Evolutionary conservation across 2,113 vertebrate genomes (phyloP), one percentile per base, ranked within the genome.

Genomic region (Chamaetylas fuelleborni): DNA sequence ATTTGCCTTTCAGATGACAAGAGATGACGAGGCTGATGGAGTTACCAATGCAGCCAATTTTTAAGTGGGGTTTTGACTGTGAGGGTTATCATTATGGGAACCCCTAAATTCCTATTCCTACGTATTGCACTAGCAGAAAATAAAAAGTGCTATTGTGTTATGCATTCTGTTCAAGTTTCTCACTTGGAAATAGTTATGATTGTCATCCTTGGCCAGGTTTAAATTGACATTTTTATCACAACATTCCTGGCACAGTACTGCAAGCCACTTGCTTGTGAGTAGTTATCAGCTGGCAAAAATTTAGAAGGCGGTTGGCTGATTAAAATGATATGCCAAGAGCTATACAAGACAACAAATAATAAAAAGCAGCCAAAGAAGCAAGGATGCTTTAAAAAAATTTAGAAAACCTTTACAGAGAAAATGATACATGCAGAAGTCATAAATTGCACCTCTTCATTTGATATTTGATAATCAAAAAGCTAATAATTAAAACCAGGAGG

Each of bases 401-500:
- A 60, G n/a, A 36, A 67, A 48, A 14, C 53, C 12, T 96, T 91
- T 80, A 18, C 42, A 78, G 45, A 72, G 64, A 81, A 88, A 89
- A 24, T 28, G 22, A n/a, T 31, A 34, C 36, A 67, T 81, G 84
- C 53, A 92, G 82, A 85, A 58, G 62, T 40, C 33, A 69, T 84
- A 70, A 70, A 89, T 76, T 23, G 17, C 67, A 89, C 42, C 88
- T 76, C 79, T 87, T 88, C 50, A 86, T 97, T 96, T 96, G 90
- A 95, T 70, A 93, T 92, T 79, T 90, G 81, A 94, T 96, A 71
- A 92, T 90, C 28, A 65, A 88, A 94, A 90, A 87, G 42, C 54
- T 96, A 92, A 91, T 94, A 95, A 94, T 97, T 97, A 97, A 97
- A 97, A 97, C 80, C 77, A 88, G 76, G 85, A 69, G 92, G 97